A percentile compares a stretch with the other conserved stretches of the same genome.
phyloP scores from a whole-genome alignment of 2,113 vertebrate species.

The Cynopterus brachyotis region DNA sequence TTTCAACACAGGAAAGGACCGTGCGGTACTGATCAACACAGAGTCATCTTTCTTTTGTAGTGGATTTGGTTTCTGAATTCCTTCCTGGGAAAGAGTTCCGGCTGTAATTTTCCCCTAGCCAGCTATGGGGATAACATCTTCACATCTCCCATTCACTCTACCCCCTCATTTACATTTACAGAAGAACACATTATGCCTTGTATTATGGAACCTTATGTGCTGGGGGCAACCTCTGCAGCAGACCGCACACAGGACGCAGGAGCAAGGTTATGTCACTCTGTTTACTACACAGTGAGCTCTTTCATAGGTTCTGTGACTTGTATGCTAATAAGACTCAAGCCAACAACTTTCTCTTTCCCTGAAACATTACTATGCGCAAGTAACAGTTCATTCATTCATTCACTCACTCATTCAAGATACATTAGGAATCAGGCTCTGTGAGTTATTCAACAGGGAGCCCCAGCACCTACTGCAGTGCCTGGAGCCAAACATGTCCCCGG shows the following conservation, averaged over 20 bases:
- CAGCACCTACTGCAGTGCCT: not conserved
- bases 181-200: slow-evolving; percentile 37
- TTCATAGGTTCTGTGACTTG: not conserved
- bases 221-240: not conserved
- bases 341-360: not conserved
- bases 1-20: slow-evolving; percentile 74
- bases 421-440: not conserved
- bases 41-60: slow-evolving; percentile 68
- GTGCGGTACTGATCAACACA: slow-evolving; percentile 32
- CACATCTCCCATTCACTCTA: not conserved
- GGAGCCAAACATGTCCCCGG: not conserved
- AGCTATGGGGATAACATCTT: slow-evolving; percentile 65
- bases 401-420: not conserved
- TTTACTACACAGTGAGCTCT: not conserved
- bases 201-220: not conserved
- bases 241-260: not conserved
- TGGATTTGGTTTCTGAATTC: slow-evolving; percentile 72
- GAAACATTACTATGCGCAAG: not conserved
- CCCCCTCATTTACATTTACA: not conserved
- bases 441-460: not conserved
- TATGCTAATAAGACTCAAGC: not conserved
- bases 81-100: slow-evolving; percentile 64
- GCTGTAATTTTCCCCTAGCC: slow-evolving; percentile 46
- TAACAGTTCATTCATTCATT: not conserved
- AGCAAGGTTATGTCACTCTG: not conserved